Evolutionary conservation across 2,888 invertebrate genomes (phyloP), one percentile per base, ranked within the genome.

Genomic region (Brachypterus glaber): DNA sequence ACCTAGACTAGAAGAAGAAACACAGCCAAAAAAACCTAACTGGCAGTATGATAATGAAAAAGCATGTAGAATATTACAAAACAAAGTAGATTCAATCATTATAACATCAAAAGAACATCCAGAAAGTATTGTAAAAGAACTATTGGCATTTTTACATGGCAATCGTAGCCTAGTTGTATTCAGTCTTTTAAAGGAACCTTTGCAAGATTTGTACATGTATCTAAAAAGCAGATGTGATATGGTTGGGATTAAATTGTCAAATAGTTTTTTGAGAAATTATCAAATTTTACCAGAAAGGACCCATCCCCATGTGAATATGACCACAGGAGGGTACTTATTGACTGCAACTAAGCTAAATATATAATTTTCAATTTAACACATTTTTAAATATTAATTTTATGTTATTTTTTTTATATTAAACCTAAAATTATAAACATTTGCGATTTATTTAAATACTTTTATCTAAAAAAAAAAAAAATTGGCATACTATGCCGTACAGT

Each of bases 291-390:
- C 85, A 2, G 82, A 88, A 47, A 74, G 97, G 61, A 96, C 96
- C 12, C 97, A 97, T 71, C 97, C 97, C 1, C 82, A 88, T 59
- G 90, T 96, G 21, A 78, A 77, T 52, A 96, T 93, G 83, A 85
- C 79, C 59, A 82, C 78, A 41, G 87, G 95, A 56, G 97, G 97
- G 1, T 96, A 82, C 66, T 66, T 97, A 43, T 68, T 97, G 47
- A 79, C 82, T 45, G 95, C 84, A 41, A 76, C 64, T 40, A 62
- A 61, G 48, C 42, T 60, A 32, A 46, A 45, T 33, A 40, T 38
- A 45, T 54, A 47, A 41, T 41, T 42, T 35, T 24, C 30, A n/a
- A n/a, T n/a, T n/a, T n/a, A n/a, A n/a, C n/a, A 21, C n/a, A 17
- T 34, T 35, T 37, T 38, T 38, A 27, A 39, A 43, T 17, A 36